These are phyloP conservation scores for Saguinus imperator DNA, from an alignment of 2,113 vertebrate genomes.

Conservation along the genomic window DNA sequence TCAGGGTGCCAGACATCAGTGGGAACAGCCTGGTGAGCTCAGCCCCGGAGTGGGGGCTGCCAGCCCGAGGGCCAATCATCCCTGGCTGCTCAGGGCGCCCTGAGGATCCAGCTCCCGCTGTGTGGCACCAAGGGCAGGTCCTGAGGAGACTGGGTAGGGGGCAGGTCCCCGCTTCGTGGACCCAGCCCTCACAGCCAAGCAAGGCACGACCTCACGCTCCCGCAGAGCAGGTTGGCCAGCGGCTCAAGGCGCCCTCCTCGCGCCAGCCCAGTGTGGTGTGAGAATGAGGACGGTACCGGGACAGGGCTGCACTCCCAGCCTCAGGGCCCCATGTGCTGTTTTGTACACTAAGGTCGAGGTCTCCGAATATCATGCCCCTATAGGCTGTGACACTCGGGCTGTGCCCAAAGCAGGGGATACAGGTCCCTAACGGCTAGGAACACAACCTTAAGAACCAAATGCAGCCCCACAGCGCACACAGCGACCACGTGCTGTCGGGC, in stretches of 20 bases:
- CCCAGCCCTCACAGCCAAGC: too few species aligned
- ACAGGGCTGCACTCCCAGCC: not conserved
- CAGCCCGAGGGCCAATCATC: not conserved
- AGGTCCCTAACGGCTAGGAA: not conserved
- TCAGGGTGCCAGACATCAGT: too few species aligned
- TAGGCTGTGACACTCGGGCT: not conserved
- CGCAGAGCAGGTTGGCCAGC: not conserved
- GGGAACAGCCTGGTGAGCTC: not conserved
- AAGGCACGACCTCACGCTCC: too few species aligned
- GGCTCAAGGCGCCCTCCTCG: not conserved
- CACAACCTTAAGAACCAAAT: not conserved
- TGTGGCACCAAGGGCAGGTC: too few species aligned
- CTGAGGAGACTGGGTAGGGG: not conserved
- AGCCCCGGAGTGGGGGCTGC: too few species aligned
- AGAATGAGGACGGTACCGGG: not conserved
- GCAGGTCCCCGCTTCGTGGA: not conserved
- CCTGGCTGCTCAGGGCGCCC: not conserved
- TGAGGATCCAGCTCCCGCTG: not conserved
- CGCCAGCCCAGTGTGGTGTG: not conserved
- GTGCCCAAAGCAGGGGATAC: too few species aligned
- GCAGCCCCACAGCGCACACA: not conserved
- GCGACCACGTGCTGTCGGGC: not conserved
- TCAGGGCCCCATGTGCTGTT: not conserved
- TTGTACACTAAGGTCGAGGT: not conserved
- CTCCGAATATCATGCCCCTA: not conserved